These are phyloP conservation scores for Fulmarus glacialis DNA, from an alignment of 2,113 vertebrate species.

Conservation along the genomic window DNA sequence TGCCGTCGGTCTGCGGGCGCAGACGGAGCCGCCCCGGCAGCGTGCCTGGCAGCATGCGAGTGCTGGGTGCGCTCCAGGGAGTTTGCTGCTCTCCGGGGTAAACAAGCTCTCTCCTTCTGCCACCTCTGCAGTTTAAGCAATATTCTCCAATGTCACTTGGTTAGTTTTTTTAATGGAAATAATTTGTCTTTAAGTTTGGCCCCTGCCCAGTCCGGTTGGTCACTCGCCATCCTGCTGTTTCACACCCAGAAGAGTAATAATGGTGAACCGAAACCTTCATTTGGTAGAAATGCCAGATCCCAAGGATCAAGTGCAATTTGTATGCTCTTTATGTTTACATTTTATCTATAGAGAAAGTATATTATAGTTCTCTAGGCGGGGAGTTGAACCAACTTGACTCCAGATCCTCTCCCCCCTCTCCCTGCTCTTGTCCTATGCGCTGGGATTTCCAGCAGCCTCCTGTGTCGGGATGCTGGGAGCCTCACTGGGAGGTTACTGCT, in stretches of 20 bases:
- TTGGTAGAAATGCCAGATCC: neutral
- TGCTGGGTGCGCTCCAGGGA: neutral
- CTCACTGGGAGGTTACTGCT: accelerated
- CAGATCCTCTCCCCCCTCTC: neutral
- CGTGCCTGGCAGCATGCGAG: accelerated
- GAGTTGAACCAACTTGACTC: neutral
- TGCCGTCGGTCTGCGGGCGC: accelerated
- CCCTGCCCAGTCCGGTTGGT: neutral
- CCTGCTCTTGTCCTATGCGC: accelerated
- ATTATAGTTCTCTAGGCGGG: neutral
- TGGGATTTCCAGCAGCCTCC: neutral
- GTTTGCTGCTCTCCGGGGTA: neutral
- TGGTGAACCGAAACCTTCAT: neutral
- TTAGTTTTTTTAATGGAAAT: neutral
- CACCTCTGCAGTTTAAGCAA: neutral
- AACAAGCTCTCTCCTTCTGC: neutral
- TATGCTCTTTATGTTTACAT: constrained; percentile 45
- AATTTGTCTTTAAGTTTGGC: neutral
- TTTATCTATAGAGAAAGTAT: neutral
- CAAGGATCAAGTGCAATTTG: constrained; percentile 46
- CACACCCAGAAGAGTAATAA: neutral
- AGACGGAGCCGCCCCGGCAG: neutral
- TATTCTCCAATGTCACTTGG: neutral
- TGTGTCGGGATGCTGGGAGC: neutral
- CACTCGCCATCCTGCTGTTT: neutral